Base-by-base conservation (phyloP, 2,888 invertebrate species). In the Andrena chrysosceles region DNA sequence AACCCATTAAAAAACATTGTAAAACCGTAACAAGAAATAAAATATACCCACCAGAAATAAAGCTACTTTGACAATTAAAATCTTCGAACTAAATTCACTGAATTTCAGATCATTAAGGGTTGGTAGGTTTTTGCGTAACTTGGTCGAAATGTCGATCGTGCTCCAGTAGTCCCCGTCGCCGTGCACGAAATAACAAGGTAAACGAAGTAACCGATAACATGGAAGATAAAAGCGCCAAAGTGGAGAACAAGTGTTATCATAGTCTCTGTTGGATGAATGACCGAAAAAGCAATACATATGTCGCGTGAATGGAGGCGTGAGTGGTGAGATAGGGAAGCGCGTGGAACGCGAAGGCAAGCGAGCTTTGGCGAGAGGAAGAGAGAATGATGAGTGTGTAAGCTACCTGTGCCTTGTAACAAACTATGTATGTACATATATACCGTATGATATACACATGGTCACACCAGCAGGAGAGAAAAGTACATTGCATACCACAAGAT, bases 381-480 rank as follows among this genome's bases (percentile, higher is more conserved):
- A 83, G 79, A 88, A 88, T 90, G 90, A 92, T 91, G 92, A 90
- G 93, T 92, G 92, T 93, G 93, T 93, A 93, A 94, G 93, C 93
- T 93, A 94, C 93, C 93, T 93, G 94, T 94, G 94, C 94, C 94
- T 93, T 94, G 93, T 93, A 93, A 94, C 92, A 92, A 93, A 93
- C 92, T 93, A 93, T 91, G 89, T 91, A 92, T 91, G 86, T 89
- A 88, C 87, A 86, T 87, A 88, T 89, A 86, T 87, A 87, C 71
- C 56, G 85, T 83, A 86, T 78, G 67, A 81, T 87, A 85, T 82
- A 87, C 80, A 72, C 81, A 83, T 75, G 76, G 68, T 81, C 49
- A 85, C 81, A 83, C 77, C 59, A 69, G 76, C 69, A 76, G 48
- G 62, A 59, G n/a, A 33, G 42, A 74, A 52, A 81, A 62, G 71